Evolutionary conservation across 2,797 vertebrate species (phyloP).

Genomic region (Anguilla megastoma): DNA sequence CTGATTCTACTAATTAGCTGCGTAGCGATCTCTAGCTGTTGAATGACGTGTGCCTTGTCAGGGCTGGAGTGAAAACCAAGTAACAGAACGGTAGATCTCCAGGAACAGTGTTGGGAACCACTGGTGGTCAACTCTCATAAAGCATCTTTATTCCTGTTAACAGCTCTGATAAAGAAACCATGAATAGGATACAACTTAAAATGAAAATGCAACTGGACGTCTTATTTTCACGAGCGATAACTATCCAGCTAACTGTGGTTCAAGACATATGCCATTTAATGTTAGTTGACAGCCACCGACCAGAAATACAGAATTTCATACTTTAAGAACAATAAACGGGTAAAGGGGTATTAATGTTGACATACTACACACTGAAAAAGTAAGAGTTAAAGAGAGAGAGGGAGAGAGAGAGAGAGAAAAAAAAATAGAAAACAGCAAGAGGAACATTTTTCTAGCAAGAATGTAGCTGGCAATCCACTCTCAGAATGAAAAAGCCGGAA

Average conservation of each 20-base stretch:
- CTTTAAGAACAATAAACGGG: background rate
- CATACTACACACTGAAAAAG: background rate
- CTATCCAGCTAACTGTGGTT: background rate
- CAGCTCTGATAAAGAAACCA: background rate
- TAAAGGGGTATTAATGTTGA: background rate
- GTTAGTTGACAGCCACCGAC: background rate
- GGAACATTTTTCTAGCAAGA: background rate
- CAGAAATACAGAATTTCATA: background rate
- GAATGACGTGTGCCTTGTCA: too few relatives aligned
- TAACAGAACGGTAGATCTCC: background rate
- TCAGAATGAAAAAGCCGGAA: background rate
- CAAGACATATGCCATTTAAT: background rate
- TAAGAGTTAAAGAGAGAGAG: background rate
- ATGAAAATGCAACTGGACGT: background rate
- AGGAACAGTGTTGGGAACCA: background rate
- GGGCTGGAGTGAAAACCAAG: too few relatives aligned
- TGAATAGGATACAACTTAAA: background rate
- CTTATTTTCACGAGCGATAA: background rate
- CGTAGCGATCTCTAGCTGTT: too few relatives aligned
- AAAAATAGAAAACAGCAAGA: background rate
- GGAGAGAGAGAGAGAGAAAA: background rate
- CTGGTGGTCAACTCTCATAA: background rate
- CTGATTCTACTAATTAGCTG: too few relatives aligned
- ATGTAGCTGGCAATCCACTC: background rate
- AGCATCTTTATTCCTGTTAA: background rate